These are phyloP conservation scores for Drosophila recens DNA, from an alignment of 2,888 invertebrate species.

Conservation along the genomic window DNA sequence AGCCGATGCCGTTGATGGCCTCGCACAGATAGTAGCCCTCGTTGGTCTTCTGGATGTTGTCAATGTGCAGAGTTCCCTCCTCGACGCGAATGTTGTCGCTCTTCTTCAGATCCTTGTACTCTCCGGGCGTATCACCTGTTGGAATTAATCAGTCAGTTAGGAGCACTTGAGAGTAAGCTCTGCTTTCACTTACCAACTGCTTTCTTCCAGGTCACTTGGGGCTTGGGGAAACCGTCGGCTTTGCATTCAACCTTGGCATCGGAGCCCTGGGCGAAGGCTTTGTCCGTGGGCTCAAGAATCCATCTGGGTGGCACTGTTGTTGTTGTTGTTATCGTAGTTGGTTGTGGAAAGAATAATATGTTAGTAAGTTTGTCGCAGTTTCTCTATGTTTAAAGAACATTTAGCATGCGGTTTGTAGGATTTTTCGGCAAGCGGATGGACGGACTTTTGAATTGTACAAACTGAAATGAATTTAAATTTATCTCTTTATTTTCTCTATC, in stretches of 20 bases:
- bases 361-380: constrained; percentile 56
- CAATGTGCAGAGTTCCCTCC: constrained; percentile 96
- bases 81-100: constrained; percentile 96
- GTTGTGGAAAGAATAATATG: constrained; percentile 55
- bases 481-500: constrained; percentile 11
- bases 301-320: constrained; percentile 95
- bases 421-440: constrained; percentile 64
- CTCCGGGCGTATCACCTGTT: constrained; percentile 94
- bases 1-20: constrained; percentile 97
- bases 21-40: constrained; percentile 98
- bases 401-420: constrained; percentile 75
- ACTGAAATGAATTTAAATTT: constrained; percentile 57
- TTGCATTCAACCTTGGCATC: constrained; percentile 98
- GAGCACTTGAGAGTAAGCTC: rapidly evolving
- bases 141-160: too few relatives aligned
- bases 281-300: constrained; percentile 97
- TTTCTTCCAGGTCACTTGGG: constrained; percentile 97
- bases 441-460: constrained; percentile 64
- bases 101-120: constrained; percentile 96
- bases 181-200: constrained; percentile 91
- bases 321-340: constrained; percentile 12
- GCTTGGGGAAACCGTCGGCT: constrained; percentile 98
- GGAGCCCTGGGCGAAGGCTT: constrained; percentile 97
- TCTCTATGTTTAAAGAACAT: constrained; percentile 9
- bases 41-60: constrained; percentile 96